These are phyloP conservation scores for Fistularia tabacaria DNA, from an alignment of 2,797 vertebrate genomes.

Conservation along the genomic window DNA sequence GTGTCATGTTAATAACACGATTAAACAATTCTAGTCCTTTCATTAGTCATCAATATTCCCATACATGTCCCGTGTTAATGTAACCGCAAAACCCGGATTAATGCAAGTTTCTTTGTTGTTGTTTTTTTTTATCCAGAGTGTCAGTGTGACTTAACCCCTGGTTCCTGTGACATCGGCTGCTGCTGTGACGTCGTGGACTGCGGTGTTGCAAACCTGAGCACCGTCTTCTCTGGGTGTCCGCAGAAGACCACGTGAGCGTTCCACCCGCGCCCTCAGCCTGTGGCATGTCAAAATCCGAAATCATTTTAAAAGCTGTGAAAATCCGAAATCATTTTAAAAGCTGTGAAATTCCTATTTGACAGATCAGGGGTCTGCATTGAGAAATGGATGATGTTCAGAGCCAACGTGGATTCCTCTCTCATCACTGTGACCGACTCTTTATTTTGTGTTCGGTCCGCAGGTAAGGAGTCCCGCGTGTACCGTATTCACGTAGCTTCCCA, in stretches of 20 bases:
- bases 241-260: constrained; percentile 52
- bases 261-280: background rate
- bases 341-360: background rate
- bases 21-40: no score
- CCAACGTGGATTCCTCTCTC: constrained; percentile 68
- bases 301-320: background rate
- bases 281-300: rapidly evolving
- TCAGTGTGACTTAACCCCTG: constrained; percentile 70
- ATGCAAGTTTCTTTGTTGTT: constrained; percentile 1
- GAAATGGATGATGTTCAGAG: constrained; percentile 75
- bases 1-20: no score
- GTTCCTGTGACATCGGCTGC: constrained; percentile 77
- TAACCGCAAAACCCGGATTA: background rate
- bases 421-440: constrained; percentile 65
- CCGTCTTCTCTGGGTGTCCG: constrained; percentile 67
- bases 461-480: constrained; percentile 43
- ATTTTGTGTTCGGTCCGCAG: constrained; percentile 67
- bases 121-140: constrained; percentile 56
- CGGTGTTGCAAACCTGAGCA: constrained; percentile 57
- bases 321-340: background rate
- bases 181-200: constrained; percentile 77
- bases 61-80: background rate
- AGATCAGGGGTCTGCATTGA: constrained; percentile 73
- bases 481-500: background rate
- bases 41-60: no score